Evolutionary conservation across 2,113 vertebrate species (phyloP).

Genomic region (Hippocampus barbouri): DNA sequence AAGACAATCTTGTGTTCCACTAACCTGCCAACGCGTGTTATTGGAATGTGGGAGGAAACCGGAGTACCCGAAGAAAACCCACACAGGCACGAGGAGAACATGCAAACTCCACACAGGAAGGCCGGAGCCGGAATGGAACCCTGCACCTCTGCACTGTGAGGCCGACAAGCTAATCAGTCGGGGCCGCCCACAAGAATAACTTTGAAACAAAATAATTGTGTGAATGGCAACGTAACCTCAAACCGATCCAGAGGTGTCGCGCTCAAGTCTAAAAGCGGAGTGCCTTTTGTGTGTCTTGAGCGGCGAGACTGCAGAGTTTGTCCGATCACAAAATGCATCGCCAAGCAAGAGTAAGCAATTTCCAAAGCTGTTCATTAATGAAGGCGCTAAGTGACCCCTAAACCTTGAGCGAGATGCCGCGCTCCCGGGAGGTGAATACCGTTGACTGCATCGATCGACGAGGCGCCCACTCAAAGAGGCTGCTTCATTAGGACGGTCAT

Average conservation of each 20-base stretch:
- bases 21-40: no score
- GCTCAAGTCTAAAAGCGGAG: not conserved
- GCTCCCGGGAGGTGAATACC: conserved; percentile 35
- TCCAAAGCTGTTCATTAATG: conserved; percentile 35
- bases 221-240: not conserved
- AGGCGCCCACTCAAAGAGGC: conserved; percentile 37
- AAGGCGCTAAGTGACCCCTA: conserved; percentile 14
- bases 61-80: no score
- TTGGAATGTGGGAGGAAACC: no score
- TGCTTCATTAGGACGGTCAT: conserved; percentile 34
- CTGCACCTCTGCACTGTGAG: no score
- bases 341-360: conserved; percentile 19
- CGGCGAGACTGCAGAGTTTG: not conserved
- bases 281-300: not conserved
- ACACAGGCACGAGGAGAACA: no score
- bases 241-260: not conserved
- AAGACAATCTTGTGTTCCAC: no score
- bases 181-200: no score
- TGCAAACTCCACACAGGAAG: no score
- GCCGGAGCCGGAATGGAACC: no score
- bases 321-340: not conserved
- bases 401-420: conserved; percentile 3
- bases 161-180: no score
- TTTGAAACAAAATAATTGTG: no score
- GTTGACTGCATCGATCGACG: conserved; percentile 51